Base-by-base conservation (phyloP, 2,888 invertebrate genomes). In the Steinernema hermaphroditum region DNA sequence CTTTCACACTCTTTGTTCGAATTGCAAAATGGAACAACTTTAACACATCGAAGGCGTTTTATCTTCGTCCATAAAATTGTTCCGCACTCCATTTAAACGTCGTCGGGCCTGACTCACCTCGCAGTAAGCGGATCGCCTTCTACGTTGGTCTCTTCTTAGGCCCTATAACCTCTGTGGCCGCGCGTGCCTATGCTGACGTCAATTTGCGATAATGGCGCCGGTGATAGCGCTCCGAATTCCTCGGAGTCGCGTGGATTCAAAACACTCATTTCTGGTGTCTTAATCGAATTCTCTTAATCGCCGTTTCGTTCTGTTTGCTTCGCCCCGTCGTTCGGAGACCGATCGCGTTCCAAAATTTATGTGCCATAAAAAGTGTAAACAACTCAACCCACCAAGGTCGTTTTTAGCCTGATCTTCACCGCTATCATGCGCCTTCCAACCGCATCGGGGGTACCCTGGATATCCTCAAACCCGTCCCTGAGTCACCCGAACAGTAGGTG, bases 311-410 rank as follows among this genome's bases (percentile, higher is more conserved):
- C 50, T 50, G 37, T 37, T 37, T 37, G 37, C 37, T 37, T 12
- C 12, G 37, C 37, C 37, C 37, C 37, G 37, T 8, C 12, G 6
- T 37, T 37, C 37, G 6, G 37, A 4, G 6, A 37, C 37, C 37
- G 37, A 37, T n/a, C n/a, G 37, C 37, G 37, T 12, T 37, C 12
- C 37, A 4, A 37, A 37, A 37, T 37, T 37, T 37, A 37, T 37
- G 4, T 37, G 37, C 37, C 37, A 37, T 37, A 37, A 46, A 46
- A 46, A 46, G 46, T 16, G 46, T 46, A 46, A 46, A 46, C 46
- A 46, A 19, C 46, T n/a, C 46, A 46, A 46, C 46, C n/a, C n/a
- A 4, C 62, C 62, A 62, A 62, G 29, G 29, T 46, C 46, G 46
- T 16, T 4, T 46, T 16, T 27, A 62, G 37, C 37, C 37, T 37